Evolutionary conservation across 2,113 vertebrate species (phyloP), one percentile per base, ranked within the genome.

Genomic region (Cettia cetti): DNA sequence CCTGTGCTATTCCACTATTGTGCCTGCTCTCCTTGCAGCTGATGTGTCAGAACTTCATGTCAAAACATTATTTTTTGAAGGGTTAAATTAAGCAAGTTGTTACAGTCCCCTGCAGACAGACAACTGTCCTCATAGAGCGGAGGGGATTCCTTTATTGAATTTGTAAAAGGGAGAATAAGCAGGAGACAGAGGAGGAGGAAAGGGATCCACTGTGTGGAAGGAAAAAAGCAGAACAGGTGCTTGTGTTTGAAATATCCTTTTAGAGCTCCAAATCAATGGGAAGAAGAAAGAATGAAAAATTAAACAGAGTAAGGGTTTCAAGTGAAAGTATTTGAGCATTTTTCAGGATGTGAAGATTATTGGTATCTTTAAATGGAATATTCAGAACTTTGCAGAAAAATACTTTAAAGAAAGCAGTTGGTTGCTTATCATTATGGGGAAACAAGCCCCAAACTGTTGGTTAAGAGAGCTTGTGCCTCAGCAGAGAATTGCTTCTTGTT

Each of bases 171-270:
- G 22, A 15, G 47, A 72, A 56, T 45, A 59, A 88, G 68, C 31
- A 69, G 28, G 68, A 76, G 53, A 63, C 40, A 52, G 59, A 11
- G 39, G 28, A 65, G 59, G 30, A 54, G 31, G 28, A 70, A 78
- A 70, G 30, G 59, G 13, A 11, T 21, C 27, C 16, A 21, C 27
- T 37, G 28, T 3, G 12, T 63, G 72, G 27, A 79, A 71, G 78
- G 28, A 13, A 61, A 75, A 60, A 40, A 64, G 2, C 37, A 72
- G 65, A 49, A 31, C 42, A 75, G 74, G 54, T 78, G 16, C 86
- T 92, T 83, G 60, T 63, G 47, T 80, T 81, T 87, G 66, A 94
- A 92, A 65, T 40, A 81, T 31, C 31, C 52, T 94, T 92, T 82
- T 57, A 57, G 90, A 93, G 66, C 44, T 90, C n/a, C 64, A 47